Conservation (phyloP, 2,888 invertebrate genomes). For the Metopia argyrocephala region DNA sequence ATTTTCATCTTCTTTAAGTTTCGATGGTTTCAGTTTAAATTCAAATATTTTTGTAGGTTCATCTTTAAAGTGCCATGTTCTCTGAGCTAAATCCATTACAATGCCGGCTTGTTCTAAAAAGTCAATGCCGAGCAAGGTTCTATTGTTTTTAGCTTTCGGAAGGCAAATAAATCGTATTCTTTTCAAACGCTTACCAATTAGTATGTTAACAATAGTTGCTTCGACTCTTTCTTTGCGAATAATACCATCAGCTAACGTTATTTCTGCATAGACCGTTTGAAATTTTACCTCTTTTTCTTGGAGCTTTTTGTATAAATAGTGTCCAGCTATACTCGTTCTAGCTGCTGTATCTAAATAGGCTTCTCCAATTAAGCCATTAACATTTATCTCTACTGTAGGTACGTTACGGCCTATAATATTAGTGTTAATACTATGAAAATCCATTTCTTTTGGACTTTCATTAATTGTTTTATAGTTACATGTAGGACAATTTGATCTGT, state of each 20-base stretch:
- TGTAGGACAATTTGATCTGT: slow-evolving; percentile 36
- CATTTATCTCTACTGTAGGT: slow-evolving; percentile 50
- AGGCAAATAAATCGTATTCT: slow-evolving; percentile 62
- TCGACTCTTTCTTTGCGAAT: slow-evolving; percentile 29
- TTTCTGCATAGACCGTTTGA: slow-evolving; percentile 49
- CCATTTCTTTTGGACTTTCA: slow-evolving; percentile 13
- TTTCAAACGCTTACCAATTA: slow-evolving; percentile 41
- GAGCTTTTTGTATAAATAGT: slow-evolving; percentile 40
- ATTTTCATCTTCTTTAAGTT: neutral
- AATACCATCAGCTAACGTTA: slow-evolving; percentile 54
- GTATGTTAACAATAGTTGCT: slow-evolving; percentile 35
- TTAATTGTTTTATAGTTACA: slow-evolving; percentile 24
- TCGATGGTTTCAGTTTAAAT: slow-evolving; percentile 25
- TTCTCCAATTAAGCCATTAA: slow-evolving; percentile 47
- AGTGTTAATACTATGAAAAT: slow-evolving; percentile 35
- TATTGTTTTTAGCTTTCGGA: slow-evolving; percentile 30
- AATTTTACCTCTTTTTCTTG: slow-evolving; percentile 31
- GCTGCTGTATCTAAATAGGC: slow-evolving; percentile 61
- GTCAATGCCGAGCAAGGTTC: slow-evolving; percentile 43
- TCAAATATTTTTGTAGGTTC: slow-evolving; percentile 42
- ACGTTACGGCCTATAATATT: slow-evolving; percentile 48
- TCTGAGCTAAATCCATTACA: slow-evolving; percentile 40
- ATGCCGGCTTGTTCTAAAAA: slow-evolving; percentile 45
- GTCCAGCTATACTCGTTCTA: slow-evolving; percentile 56
- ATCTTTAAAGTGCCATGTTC: slow-evolving; percentile 52